Evolutionary conservation across 2,113 vertebrate species (phyloP), one percentile per base, ranked within the genome.

Genomic region (Rhinolophus ferrumequinum): DNA sequence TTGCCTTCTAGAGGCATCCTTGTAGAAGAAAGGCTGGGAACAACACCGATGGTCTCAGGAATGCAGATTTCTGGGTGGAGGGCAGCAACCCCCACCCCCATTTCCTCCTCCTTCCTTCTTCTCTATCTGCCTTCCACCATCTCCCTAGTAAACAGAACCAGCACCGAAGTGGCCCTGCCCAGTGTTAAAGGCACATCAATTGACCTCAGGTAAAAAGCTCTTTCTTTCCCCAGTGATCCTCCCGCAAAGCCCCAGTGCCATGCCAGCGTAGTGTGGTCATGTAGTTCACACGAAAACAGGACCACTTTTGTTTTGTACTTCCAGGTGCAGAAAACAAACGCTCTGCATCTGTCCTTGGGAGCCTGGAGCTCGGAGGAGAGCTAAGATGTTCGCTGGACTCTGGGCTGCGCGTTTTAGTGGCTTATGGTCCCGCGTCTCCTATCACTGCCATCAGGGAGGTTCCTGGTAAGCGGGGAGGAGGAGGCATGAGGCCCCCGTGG

Each of bases 291-390:
- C 12, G 76, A 77, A 86, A 58, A 86, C 16, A 52, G 3, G 60
- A 90, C 76, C 9, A 14, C 8, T 2, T 47, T 8, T 38, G 38
- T 60, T 79, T 69, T 50, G 22, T 1, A 47, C 8, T 2, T 47
- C 10, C 38, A 41, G 67, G 54, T 85, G 58, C 54, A 92, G 88
- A 64, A 82, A 76, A 92, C 26, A 82, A 76, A 92, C 26, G n/a
- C 47, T 66, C 9, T 33, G 70, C 28, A 52, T 16, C 69, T 77
- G 62, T 82, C 64, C 19, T n/a, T 0, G 0, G 75, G 60, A 15
- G 50, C 15, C 50, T 77, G 58, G 30, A 44, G 0, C 0, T 64
- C 77, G 82, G 33, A 6, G 60, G 67, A 92, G 26, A 80, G 28
- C 16, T 67, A 69, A 66, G 75, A 76, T 54, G 50, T 44, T 81